Evolutionary conservation across 2,113 vertebrate genomes (phyloP).

Genomic region (Engraulis encrasicolus): DNA sequence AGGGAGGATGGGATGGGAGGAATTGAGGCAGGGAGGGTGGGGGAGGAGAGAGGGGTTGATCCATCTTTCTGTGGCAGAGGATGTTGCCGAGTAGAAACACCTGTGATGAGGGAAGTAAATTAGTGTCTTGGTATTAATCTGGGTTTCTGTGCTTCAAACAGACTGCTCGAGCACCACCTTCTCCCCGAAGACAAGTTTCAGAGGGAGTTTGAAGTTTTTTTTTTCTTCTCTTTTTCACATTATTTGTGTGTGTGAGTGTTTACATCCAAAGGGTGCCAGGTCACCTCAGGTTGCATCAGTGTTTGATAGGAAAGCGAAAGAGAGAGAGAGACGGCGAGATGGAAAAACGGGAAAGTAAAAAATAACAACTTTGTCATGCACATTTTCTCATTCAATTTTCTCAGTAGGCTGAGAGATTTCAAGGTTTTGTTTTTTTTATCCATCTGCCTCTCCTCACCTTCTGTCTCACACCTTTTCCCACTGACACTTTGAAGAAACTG

Average conservation of each 20-base stretch:
- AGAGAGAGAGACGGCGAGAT: neutral
- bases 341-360: neutral
- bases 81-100: neutral
- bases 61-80: neutral
- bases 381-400: neutral
- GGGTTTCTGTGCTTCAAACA: neutral
- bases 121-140: neutral
- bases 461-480: neutral
- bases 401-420: neutral
- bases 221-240: too few relatives aligned
- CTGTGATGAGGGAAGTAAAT: neutral
- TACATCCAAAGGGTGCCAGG: neutral
- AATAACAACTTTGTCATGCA: neutral
- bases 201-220: neutral
- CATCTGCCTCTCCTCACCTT: neutral
- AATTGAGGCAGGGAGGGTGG: too few relatives aligned
- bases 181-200: neutral
- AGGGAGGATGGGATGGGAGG: neutral
- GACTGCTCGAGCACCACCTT: constrained; percentile 10
- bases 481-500: neutral
- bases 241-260: neutral
- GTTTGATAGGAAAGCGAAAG: neutral
- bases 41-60: neutral
- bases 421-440: neutral
- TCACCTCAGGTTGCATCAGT: neutral